Evolutionary conservation across 2,888 invertebrate species (phyloP).

Genomic region (Harpalus rubripes): DNA sequence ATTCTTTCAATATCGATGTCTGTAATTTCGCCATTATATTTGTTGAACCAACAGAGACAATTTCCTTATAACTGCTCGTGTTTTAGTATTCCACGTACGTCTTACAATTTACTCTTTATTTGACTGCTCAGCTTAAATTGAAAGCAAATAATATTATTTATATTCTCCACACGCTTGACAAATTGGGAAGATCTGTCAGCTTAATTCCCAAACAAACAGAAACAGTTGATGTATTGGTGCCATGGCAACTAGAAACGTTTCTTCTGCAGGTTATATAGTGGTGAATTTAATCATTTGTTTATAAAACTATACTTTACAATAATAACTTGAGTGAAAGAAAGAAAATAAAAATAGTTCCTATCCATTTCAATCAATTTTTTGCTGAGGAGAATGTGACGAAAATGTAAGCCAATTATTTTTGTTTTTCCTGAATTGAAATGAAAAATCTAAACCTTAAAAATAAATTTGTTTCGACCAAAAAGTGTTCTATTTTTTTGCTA

Average conservation of each 20-base stretch:
- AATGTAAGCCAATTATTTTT: constrained; percentile 11
- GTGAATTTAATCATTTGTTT: constrained; percentile 32
- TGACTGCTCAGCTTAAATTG: constrained; percentile 23
- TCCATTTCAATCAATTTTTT: constrained; percentile 37
- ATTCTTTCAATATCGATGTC: background rate
- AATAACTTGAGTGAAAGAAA: background rate
- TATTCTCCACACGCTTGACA: constrained; percentile 40
- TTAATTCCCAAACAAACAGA: constrained; percentile 29
- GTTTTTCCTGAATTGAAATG: background rate
- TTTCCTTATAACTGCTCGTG: background rate
- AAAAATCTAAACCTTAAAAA: background rate
- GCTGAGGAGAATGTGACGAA: constrained; percentile 19
- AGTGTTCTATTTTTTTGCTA: too few relatives aligned
- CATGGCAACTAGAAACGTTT: constrained; percentile 17
- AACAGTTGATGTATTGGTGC: constrained; percentile 24
- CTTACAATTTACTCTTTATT: background rate
- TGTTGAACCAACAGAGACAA: background rate
- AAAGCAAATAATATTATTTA: constrained; percentile 39
- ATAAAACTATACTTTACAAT: constrained; percentile 28
- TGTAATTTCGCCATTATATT: constrained; percentile 4
- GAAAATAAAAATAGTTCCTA: constrained; percentile 17
- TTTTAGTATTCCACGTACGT: background rate
- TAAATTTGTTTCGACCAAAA: too few relatives aligned
- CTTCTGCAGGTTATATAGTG: constrained; percentile 10
- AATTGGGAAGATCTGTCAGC: constrained; percentile 39